Evolutionary conservation across 1,140 invertebrate genomes (phyloP), one percentile per base, ranked within the genome.

Genomic region (Philopotamus ludificatus): DNA sequence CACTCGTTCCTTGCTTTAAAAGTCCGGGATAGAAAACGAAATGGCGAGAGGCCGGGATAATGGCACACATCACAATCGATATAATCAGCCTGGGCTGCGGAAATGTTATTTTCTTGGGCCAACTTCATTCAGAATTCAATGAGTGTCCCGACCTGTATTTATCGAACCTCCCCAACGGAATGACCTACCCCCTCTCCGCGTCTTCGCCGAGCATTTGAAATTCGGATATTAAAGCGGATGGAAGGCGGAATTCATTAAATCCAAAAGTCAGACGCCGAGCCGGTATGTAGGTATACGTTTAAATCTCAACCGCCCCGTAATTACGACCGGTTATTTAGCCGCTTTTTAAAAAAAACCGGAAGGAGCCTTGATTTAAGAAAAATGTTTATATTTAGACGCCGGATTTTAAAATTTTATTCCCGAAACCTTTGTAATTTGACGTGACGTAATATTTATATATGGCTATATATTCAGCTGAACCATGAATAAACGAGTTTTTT

Each of bases 61-160:
- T 55, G 41, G 41, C 15, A 34, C 53, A 55, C 53, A 55, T 55
- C 53, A 20, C 3, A 15, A 16, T 20, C n/a, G 55, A 58, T 58
- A 28, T 21, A 45, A 58, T 58, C 55, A 58, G 20, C 20, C 39
- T 12, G 16, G 41, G 39, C 41, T n/a, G 41, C 55, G 39, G 41
- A 58, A 45, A 58, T 34, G 55, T 41, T 58, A 58, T 58, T 58
- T 58, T 26, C 55, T 58, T 58, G 18, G 51, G 51, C 39, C 53
- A 25, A 26, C 39, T 44, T 58, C 55, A 58, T 58, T 58, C 45
- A 21, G 39, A 28, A 58, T 58, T 58, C 55, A 58, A 39, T 15
- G 55, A 25, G 51, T 54, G 51, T 54, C 20, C 51, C 51, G 51
- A 12, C 51, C 28, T 26, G 55, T 58, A 41, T 39, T 22, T 58